phyloP scores from a whole-genome alignment of 2,888 invertebrate genomes.

The Acholoe squamosa region DNA sequence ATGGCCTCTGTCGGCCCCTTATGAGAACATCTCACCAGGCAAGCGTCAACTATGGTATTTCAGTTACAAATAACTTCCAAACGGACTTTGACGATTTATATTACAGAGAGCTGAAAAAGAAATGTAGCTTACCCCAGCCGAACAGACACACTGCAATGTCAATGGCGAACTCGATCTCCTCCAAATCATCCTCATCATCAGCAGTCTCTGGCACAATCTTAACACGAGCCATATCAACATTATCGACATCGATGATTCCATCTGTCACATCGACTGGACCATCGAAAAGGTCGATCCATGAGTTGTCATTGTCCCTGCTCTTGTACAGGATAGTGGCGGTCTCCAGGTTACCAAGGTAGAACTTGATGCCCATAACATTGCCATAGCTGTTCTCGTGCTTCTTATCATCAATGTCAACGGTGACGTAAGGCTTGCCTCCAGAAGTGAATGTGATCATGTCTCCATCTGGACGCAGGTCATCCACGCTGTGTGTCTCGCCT shows the following conservation, averaged over 20 bases:
- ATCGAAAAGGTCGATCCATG: background rate
- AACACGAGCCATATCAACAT: background rate
- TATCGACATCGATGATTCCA: background rate
- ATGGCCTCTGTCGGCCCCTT: no score
- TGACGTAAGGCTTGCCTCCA: background rate
- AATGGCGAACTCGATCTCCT: background rate
- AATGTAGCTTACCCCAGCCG: slow-evolving; percentile 19
- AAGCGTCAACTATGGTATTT: no score
- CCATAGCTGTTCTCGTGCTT: background rate
- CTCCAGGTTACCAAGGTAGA: background rate
- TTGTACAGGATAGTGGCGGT: background rate
- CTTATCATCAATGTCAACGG: background rate
- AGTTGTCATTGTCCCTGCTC: background rate
- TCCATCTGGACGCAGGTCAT: background rate
- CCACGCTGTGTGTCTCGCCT: background rate
- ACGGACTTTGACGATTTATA: no score
- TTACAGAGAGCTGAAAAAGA: background rate
- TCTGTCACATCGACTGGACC: background rate
- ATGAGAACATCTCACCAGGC: no score
- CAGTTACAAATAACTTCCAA: no score
- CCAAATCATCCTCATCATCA: background rate
- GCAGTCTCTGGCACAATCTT: background rate
- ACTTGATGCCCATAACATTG: background rate
- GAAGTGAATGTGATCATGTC: background rate
- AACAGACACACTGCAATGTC: background rate